Evolutionary conservation across 1,140 invertebrate genomes (phyloP).

Genomic region (Asbolus verrucosus): DNA sequence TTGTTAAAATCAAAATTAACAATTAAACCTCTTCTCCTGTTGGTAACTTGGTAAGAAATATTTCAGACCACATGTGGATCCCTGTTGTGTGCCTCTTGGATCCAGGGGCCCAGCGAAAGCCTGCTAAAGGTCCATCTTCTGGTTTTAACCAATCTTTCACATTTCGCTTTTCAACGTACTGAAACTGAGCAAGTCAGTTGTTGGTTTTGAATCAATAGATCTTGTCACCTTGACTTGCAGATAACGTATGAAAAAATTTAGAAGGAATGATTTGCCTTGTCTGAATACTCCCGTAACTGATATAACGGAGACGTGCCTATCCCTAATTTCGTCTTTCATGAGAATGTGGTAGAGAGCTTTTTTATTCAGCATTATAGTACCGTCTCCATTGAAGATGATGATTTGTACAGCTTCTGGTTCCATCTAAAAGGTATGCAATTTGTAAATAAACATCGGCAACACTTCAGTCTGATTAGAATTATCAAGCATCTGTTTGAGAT

Average conservation of each 20-base stretch:
- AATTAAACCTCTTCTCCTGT: conserved; percentile 3
- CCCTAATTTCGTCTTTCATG: conserved; percentile 2
- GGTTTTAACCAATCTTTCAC: not conserved
- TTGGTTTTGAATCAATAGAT: no score
- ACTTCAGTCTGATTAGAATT: no score
- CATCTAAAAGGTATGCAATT: conserved; percentile 14
- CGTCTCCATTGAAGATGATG: not conserved
- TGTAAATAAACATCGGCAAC: no score
- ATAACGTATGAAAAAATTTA: conserved; percentile 25
- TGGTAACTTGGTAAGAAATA: not conserved
- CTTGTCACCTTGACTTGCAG: conserved; percentile 4
- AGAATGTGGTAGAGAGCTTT: not conserved
- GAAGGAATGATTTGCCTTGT: conserved; percentile 23
- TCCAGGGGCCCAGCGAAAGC: not conserved
- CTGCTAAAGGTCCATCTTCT: conserved; percentile 24
- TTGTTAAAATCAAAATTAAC: not conserved
- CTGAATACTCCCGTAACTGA: conserved; percentile 6
- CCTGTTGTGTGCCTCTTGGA: conserved; percentile 10
- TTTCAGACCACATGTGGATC: conserved; percentile 8
- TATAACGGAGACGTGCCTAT: conserved; percentile 5
- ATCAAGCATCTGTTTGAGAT: no score
- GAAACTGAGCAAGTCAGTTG: not conserved
- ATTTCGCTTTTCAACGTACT: conserved; percentile 13
- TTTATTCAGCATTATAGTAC: not conserved
- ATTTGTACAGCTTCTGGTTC: conserved; percentile 12